These are phyloP conservation scores for Eupsilia transversa DNA, from an alignment of 2,888 invertebrate species.

Conservation along the genomic window DNA sequence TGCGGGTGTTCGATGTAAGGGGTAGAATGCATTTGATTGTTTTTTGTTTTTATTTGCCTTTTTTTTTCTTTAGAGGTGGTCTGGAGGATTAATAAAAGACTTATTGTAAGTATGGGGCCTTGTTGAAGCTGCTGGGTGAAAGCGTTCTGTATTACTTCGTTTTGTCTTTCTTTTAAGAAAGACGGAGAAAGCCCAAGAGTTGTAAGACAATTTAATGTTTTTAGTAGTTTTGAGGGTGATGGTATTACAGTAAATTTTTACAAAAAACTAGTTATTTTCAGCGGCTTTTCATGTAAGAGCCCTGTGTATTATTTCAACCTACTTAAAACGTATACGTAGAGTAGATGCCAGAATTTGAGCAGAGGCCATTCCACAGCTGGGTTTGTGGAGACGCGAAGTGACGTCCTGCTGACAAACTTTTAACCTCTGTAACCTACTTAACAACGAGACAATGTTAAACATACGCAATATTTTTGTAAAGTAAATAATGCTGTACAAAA, in stretches of 20 bases:
- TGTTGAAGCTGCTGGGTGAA: constrained; percentile 1
- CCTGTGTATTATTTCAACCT: neutral
- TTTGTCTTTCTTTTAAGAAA: neutral
- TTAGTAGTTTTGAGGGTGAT: neutral
- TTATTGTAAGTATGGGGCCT: constrained; percentile 5
- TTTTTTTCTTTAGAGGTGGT: constrained; percentile 25
- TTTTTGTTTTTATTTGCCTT: constrained; percentile 13
- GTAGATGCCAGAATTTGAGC: neutral
- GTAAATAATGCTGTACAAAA: neutral
- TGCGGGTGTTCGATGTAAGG: constrained; percentile 46
- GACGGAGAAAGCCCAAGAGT: neutral
- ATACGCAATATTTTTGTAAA: neutral
- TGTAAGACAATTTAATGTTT: neutral
- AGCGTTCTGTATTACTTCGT: neutral
- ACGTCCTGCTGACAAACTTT: constrained; percentile 17
- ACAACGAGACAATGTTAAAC: neutral
- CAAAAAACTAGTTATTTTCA: neutral
- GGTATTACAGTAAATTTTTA: neutral
- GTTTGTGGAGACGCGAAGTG: constrained; percentile 13
- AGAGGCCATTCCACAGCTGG: neutral
- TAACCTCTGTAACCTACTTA: neutral
- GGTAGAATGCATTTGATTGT: constrained; percentile 24
- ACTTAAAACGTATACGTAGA: neutral
- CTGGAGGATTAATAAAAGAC: constrained; percentile 14
- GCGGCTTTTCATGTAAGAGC: neutral